Percentiles rank a stretch among this genome's conserved stretches.
phyloP scores from a whole-genome alignment of 1,140 invertebrate species.

The Drosophila parvula region DNA sequence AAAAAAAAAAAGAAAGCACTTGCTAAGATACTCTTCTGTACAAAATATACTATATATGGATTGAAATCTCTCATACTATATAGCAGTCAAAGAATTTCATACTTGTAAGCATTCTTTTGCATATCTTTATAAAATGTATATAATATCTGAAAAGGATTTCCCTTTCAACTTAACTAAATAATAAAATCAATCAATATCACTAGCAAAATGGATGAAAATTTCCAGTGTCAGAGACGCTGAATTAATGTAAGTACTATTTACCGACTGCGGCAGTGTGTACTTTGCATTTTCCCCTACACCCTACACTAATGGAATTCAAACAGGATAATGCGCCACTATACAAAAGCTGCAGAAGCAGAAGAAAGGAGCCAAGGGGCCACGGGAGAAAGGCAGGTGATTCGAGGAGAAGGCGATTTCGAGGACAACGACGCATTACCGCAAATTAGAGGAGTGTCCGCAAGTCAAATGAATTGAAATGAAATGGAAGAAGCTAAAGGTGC shows the following conservation, averaged over 20 bases:
- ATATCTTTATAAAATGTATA: too few species aligned
- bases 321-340: conserved; percentile 2
- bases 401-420: conserved; percentile 4
- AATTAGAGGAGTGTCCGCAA: conserved; percentile 62
- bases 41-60: too few species aligned
- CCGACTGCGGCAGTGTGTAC: conserved; percentile 8
- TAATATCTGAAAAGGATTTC: too few species aligned
- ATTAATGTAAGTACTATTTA: conserved; percentile 18
- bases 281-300: not conserved
- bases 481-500: conserved; percentile 27
- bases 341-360: not conserved
- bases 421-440: conserved; percentile 51
- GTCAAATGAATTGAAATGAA: conserved; percentile 45
- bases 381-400: conserved; percentile 7
- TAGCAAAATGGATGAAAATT: not conserved
- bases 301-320: conserved; percentile 6
- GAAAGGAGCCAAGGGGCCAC: not conserved
- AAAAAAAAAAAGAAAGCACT: not conserved
- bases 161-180: not conserved
- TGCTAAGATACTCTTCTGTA: too few species aligned
- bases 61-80: too few species aligned
- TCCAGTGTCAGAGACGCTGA: not conserved
- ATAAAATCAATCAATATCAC: conserved; percentile 10
- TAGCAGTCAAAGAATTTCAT: too few species aligned
- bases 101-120: too few species aligned